phyloP scores from a whole-genome alignment of 2,888 invertebrate genomes.

The Ophraella communa region DNA sequence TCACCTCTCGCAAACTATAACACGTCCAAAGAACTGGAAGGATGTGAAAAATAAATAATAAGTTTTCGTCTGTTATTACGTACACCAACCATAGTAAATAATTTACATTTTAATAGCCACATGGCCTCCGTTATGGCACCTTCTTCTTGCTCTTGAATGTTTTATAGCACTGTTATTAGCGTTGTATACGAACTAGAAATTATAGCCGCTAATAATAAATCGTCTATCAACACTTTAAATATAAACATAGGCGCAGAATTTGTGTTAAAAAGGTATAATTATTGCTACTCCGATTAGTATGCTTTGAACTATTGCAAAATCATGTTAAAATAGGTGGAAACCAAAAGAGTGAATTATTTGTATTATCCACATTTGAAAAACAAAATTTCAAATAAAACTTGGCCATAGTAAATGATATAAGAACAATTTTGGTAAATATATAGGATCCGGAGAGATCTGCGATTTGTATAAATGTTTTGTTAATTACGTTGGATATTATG shows the following conservation, averaged over 20 bases:
- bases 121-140: slow-evolving; percentile 16
- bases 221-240: slow-evolving; percentile 28
- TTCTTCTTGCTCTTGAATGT: slow-evolving; percentile 20
- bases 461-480: too few relatives aligned
- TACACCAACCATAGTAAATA: slow-evolving; percentile 24
- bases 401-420: too few relatives aligned
- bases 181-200: slow-evolving; percentile 32
- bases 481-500: too few relatives aligned
- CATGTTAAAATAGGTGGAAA: too few relatives aligned
- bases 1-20: slow-evolving; percentile 14
- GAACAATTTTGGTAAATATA: too few relatives aligned
- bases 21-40: background rate
- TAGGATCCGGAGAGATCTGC: too few relatives aligned
- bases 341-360: too few relatives aligned
- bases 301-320: too few relatives aligned
- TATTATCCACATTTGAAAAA: too few relatives aligned
- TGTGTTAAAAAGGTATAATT: background rate
- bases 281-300: background rate
- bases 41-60: slow-evolving; percentile 27
- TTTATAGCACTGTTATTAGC: slow-evolving; percentile 29
- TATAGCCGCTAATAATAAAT: slow-evolving; percentile 37
- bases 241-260: background rate
- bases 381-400: too few relatives aligned
- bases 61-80: slow-evolving; percentile 29
- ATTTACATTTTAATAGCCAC: slow-evolving; percentile 29